phyloP scores from a whole-genome alignment of 1,140 invertebrate genomes.

The Psilanteris sp. region DNA sequence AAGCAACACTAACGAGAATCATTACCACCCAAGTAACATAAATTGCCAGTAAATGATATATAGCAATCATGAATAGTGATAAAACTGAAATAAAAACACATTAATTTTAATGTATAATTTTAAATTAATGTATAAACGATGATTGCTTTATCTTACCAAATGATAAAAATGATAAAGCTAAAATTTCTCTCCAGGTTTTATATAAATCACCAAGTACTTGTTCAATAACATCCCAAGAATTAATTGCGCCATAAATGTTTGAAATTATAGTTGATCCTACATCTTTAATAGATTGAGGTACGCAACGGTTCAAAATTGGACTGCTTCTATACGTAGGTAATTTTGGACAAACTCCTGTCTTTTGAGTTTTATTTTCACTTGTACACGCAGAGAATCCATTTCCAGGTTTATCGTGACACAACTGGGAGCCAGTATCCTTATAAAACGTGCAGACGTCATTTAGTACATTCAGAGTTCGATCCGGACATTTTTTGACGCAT shows the following conservation, averaged over 20 bases:
- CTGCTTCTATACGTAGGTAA: slow-evolving; percentile 86
- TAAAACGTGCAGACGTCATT: slow-evolving; percentile 89
- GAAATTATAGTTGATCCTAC: slow-evolving; percentile 82
- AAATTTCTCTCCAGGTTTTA: slow-evolving; percentile 90
- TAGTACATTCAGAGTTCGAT: slow-evolving; percentile 82
- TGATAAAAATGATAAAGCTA: slow-evolving; percentile 89
- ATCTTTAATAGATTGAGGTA: slow-evolving; percentile 86
- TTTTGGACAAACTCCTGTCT: slow-evolving; percentile 85
- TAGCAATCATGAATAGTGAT: slow-evolving; percentile 89
- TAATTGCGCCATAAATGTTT: slow-evolving; percentile 89
- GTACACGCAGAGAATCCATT: slow-evolving; percentile 73
- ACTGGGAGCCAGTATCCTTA: slow-evolving; percentile 84
- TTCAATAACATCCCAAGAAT: slow-evolving; percentile 92
- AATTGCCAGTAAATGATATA: slow-evolving; percentile 90
- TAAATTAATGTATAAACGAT: too few species aligned
- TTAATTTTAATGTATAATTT: too few species aligned
- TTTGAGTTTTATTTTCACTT: slow-evolving; percentile 80
- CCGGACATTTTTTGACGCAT: slow-evolving; percentile 93
- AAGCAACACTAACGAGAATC: slow-evolving; percentile 86
- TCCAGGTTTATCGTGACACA: slow-evolving; percentile 85
- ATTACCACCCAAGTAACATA: slow-evolving; percentile 93
- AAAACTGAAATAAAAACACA: slow-evolving; percentile 90
- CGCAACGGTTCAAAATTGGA: slow-evolving; percentile 92
- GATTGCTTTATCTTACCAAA: slow-evolving; percentile 85
- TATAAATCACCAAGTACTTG: slow-evolving; percentile 93